Base-by-base conservation (phyloP, 2,113 vertebrate species). In the Gopherus flavomarginatus region DNA sequence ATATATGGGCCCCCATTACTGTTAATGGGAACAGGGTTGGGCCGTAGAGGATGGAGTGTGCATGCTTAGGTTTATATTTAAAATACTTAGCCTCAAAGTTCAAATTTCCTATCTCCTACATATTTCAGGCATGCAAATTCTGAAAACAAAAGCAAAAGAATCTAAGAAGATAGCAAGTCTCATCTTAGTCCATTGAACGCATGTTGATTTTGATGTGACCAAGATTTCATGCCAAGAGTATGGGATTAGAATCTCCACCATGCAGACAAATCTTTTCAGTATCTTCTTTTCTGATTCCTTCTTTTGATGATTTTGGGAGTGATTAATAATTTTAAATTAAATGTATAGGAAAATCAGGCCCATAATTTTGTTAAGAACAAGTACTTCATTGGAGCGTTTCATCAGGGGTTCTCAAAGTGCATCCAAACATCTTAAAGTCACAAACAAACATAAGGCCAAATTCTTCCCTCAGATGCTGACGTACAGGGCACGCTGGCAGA, bases 11-110 rank as follows among this genome's bases (percentile, higher is more conserved):
- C 90, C 93, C 49, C 72, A 80, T 96, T 94, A 92, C 86, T 35
- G 10, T 82, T 94, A 95, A 94, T 72, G 93, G 90, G 88, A 96
- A 83, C 81, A 94, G 80, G 82, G 92, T 95, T 87, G 94, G 94
- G 94, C 94, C 83, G 21, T 88, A 89, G 96, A 35, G 90, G 95
- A 90, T 82, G 90, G 87, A 93, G 85, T 81, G 65, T 65, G 11
- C 89, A 62, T 89, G 65, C 89, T 95, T 81, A 92, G 80, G 69
- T 59, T 90, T 88, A 78, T 90, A 84, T 80, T 94, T 89, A 86
- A 95, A 81, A 65, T 95, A 65, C 78, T 59, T 79, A 50, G 27
- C 95, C 95, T 88, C 81, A 83, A 81, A 81, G 79, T 81, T 83
- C 75, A 53, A 52, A 31, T 81, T 83, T 93, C 81, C 92, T 94